phyloP scores from a whole-genome alignment of 64 coral and sea anemone species.

The Dendronephthya gigantea region DNA sequence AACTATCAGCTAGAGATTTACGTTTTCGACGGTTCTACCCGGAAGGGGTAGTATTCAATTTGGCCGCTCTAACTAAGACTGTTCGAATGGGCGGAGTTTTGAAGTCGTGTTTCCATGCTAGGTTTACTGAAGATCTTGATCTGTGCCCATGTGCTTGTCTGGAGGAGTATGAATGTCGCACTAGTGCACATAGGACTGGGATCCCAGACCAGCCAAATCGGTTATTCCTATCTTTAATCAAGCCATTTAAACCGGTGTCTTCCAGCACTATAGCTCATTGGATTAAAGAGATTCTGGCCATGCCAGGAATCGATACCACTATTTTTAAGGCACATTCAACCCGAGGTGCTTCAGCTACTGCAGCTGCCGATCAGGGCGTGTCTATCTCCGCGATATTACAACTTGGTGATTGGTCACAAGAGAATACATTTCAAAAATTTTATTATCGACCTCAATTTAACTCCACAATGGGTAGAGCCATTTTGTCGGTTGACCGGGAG shows the following conservation, averaged over 20 bases:
- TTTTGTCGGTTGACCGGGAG: not conserved
- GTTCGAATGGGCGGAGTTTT: not conserved
- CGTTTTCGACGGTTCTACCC: not conserved
- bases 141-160: not conserved
- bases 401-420: not conserved
- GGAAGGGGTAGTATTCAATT: constrained; percentile 15
- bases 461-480: not conserved
- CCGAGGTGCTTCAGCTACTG: not conserved
- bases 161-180: not conserved
- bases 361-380: not conserved
- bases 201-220: not conserved
- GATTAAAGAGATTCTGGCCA: not conserved
- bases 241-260: constrained; percentile 13
- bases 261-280: constrained; percentile 16
- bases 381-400: not conserved
- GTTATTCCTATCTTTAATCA: constrained; percentile 13
- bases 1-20: constrained; percentile 19
- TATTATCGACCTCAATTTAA: constrained; percentile 33
- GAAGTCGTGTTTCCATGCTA: constrained; percentile 7
- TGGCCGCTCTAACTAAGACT: constrained; percentile 21
- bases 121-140: not conserved
- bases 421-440: constrained; percentile 2
- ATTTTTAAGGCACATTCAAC: not conserved
- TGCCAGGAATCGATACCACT: not conserved
- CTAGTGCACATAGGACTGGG: not conserved